These are phyloP conservation scores for Lysandra coridon DNA, from an alignment of 2,888 invertebrate species.

Conservation along the genomic window DNA sequence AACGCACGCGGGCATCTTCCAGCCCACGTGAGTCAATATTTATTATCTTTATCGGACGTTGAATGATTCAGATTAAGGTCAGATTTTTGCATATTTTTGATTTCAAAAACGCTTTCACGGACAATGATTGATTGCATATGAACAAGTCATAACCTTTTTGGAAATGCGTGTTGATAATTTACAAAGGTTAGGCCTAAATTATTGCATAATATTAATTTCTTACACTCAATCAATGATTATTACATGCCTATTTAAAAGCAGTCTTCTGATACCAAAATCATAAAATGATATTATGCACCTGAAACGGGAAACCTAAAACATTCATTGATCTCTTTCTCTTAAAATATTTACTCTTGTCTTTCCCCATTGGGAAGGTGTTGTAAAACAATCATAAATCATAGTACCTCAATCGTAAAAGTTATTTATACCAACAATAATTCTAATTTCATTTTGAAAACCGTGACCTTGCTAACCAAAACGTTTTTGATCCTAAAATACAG, in stretches of 20 bases:
- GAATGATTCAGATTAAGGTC: conserved; percentile 25
- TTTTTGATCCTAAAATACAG: conserved; percentile 18
- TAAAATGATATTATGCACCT: too few relatives aligned
- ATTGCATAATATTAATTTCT: background rate
- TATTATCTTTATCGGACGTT: background rate
- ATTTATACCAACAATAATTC: background rate
- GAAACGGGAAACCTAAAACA: too few relatives aligned
- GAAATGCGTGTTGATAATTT: conserved; percentile 4
- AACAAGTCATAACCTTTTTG: conserved; percentile 1
- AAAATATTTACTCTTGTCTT: background rate
- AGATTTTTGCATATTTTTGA: conserved; percentile 3
- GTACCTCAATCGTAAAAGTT: background rate
- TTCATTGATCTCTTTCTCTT: background rate
- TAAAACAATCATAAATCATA: background rate
- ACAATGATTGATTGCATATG: conserved; percentile 12
- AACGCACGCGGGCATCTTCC: conserved; percentile 8
- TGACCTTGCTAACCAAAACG: conserved; percentile 2
- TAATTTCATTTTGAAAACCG: background rate
- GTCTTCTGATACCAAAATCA: background rate
- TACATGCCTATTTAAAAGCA: background rate
- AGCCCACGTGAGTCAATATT: conserved; percentile 10
- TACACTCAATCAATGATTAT: background rate
- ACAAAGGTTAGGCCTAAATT: background rate
- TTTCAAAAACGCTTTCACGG: conserved; percentile 10
- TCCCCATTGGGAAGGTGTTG: background rate